Conservation (phyloP, 2,797 vertebrate species). For the Anabas testudineus region DNA sequence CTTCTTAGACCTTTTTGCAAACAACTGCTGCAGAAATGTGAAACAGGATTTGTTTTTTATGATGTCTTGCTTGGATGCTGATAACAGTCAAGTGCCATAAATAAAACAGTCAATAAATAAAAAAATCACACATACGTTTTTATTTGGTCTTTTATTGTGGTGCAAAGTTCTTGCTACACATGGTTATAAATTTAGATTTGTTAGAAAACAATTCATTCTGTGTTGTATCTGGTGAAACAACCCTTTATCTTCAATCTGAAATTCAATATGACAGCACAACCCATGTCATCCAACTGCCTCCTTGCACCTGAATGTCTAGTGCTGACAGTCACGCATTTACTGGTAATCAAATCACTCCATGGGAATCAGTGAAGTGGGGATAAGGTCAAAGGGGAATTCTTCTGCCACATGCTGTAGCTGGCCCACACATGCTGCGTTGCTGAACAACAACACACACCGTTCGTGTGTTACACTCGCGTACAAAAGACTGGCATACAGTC, state of each 20-base stretch:
- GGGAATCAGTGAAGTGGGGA: conserved; percentile 56
- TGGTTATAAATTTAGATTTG: no score
- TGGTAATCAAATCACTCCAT: conserved; percentile 69
- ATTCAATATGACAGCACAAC: conserved; percentile 23
- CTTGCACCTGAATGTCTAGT: conserved; percentile 7
- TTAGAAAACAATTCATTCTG: not conserved
- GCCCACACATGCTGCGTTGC: conserved; percentile 59
- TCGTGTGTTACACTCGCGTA: conserved; percentile 10
- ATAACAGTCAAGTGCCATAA: no score
- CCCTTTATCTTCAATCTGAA: conserved; percentile 3
- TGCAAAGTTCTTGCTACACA: no score
- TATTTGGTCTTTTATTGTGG: no score
- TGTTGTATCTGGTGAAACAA: conserved; percentile 4
- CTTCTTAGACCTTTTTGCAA: no score
- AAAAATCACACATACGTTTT: no score
- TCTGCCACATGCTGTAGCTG: conserved; percentile 36
- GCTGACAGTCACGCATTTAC: conserved; percentile 60
- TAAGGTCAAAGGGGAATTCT: conserved; percentile 69
- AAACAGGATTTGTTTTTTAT: no score
- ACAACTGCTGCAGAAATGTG: no score
- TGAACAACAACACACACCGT: conserved; percentile 30
- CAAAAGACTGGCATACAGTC: conserved; percentile 20
- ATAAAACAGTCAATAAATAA: no score
- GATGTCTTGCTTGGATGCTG: no score
- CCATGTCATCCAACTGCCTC: conserved; percentile 9